Base-by-base conservation (phyloP, 1,140 invertebrate genomes). In the Trinorchestia longiramus region DNA sequence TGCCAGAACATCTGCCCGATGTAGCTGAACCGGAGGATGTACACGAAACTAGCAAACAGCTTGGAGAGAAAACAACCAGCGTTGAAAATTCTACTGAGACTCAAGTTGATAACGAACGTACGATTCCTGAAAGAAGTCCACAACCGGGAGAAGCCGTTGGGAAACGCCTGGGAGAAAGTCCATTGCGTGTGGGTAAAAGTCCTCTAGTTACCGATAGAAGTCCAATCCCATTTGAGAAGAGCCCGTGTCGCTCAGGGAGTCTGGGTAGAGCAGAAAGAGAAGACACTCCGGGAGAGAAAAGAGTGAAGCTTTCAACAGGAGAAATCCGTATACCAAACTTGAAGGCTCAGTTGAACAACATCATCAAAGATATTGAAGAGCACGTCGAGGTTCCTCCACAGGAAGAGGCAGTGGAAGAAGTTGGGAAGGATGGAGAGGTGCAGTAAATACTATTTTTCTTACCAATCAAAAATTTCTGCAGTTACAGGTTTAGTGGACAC, bases 311-410 rank as follows among this genome's bases (percentile, higher is more conserved):
- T 94, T 8, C 43, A n/a, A 45, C 43, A 0, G 92, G 43, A 19
- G 92, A 94, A 47, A 47, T 94, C 15, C 43, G 92, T 11, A 47
- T 94, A 6, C 92, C 92, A 4, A 94, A 94, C 92, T 47, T 94
- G 92, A 94, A 94, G 40, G 92, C 92, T 28, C 92, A 94, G 92
- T n/a, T 94, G 43, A 47, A 94, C 92, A 94, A 40, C 92, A 47
- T 94, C 92, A 94, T 94, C 41, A 94, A 94, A 40, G 92, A 94
- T 19, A 94, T 43, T 19, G 92, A 94, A 40, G 92, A 94, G 4
- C 45, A 43, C 44, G 92, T 94, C 3, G 41, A 90, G 28, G 88
- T 41, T 15, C 88, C 88, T 41, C 92, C 92, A 8, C 92, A 43
- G 11, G 92, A 45, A 28, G 43, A 94, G 43, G 40, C 15, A 11